Percentiles rank a stretch among this genome's conserved stretches.
Conservation (phyloP, 2,113 vertebrate genomes). For the Meriones unguiculatus region DNA sequence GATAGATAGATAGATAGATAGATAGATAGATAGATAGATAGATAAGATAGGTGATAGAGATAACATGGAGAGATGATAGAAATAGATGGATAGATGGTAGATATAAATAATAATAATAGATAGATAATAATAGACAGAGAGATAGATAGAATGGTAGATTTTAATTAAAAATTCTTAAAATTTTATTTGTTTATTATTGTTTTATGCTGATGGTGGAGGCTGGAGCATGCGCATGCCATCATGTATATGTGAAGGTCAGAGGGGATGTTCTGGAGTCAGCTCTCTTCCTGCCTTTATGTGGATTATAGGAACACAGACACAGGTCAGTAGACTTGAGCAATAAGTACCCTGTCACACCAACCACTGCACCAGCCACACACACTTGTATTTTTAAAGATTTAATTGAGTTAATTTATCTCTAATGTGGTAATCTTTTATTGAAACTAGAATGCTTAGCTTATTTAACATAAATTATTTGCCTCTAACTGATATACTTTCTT, state of each 20-base stretch:
- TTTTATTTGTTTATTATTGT: not conserved
- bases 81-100: too few relatives aligned
- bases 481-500: not conserved
- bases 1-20: too few relatives aligned
- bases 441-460: not conserved
- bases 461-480: not conserved
- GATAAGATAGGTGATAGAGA: too few relatives aligned
- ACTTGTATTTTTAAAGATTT: not conserved
- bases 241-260: too few relatives aligned
- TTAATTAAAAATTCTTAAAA: not conserved
- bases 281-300: not conserved
- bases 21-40: too few relatives aligned
- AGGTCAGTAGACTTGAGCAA: not conserved
- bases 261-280: not conserved
- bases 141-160: not conserved
- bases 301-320: not conserved
- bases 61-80: too few relatives aligned
- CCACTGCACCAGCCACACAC: not conserved
- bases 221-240: not conserved
- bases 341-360: not conserved
- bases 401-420: not conserved
- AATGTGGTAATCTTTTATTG: not conserved
- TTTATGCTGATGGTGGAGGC: not conserved
- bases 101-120: too few relatives aligned
- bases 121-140: too few relatives aligned